These are phyloP conservation scores for Cochlearius cochlearius DNA, from an alignment of 2,113 vertebrate species.

Conservation along the genomic window DNA sequence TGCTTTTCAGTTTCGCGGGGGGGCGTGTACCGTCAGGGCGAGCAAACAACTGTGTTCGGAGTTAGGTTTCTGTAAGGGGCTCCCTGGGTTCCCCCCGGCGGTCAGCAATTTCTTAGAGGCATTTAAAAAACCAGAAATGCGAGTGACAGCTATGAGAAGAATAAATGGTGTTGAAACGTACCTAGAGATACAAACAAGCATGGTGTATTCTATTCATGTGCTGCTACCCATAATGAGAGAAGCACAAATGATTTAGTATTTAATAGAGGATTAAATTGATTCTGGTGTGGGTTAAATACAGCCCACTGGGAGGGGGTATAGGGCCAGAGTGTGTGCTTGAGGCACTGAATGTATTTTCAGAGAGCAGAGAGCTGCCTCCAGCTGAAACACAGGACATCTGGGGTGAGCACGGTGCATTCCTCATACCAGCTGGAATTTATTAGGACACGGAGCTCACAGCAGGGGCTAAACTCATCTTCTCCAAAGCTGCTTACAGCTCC, in stretches of 20 bases:
- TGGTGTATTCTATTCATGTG: not conserved
- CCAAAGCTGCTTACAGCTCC: not conserved
- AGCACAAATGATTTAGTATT: not conserved
- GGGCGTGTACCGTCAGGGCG: not conserved
- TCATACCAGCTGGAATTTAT: not conserved
- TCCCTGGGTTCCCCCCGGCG: not conserved
- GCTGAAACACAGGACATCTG: not conserved
- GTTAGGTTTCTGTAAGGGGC: too few relatives aligned
- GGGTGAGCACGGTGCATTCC: fast-evolving
- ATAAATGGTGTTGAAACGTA: not conserved
- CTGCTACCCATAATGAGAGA: not conserved
- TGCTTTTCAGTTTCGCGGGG: not conserved
- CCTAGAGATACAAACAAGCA: not conserved
- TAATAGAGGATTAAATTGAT: not conserved
- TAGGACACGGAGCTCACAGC: not conserved
- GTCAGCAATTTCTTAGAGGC: too few relatives aligned
- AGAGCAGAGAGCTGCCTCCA: not conserved
- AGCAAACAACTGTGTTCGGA: fast-evolving
- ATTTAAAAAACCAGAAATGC: not conserved
- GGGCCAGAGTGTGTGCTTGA: not conserved
- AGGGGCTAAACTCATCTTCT: not conserved
- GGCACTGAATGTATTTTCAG: not conserved
- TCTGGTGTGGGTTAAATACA: not conserved
- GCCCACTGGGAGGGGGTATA: constrained; percentile 12
- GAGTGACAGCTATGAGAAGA: not conserved